phyloP scores from a whole-genome alignment of 2,888 invertebrate species.

The Melanargia galathea region DNA sequence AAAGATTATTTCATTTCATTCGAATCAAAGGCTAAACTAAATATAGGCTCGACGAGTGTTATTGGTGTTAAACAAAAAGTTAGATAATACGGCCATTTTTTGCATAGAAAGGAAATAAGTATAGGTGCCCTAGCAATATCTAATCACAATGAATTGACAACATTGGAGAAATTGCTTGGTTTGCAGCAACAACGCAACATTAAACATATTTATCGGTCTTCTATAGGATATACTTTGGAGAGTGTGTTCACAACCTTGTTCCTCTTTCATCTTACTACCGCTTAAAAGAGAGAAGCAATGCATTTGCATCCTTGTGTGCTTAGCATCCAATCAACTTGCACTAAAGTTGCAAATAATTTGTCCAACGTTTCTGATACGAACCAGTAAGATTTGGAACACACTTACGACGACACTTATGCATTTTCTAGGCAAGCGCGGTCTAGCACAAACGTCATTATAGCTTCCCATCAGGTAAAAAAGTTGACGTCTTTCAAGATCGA shows the following conservation, averaged over 20 bases:
- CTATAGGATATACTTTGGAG: neutral
- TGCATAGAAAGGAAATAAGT: neutral
- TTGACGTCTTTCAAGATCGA: too few relatives aligned
- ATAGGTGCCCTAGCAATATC: neutral
- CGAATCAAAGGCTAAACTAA: neutral
- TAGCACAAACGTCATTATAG: too few relatives aligned
- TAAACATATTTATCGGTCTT: neutral
- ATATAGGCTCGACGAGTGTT: neutral
- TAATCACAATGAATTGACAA: neutral
- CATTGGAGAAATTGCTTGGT: neutral
- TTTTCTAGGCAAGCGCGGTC: too few relatives aligned
- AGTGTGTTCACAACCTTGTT: neutral
- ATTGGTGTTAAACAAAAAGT: neutral
- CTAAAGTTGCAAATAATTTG: neutral
- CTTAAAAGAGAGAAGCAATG: neutral
- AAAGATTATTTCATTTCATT: slow-evolving; percentile 23
- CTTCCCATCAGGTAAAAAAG: too few relatives aligned
- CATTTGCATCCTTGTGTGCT: neutral
- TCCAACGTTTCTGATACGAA: neutral
- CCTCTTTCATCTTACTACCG: neutral
- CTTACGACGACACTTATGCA: too few relatives aligned
- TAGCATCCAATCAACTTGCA: neutral
- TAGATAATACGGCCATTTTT: neutral
- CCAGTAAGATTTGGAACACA: too few relatives aligned
- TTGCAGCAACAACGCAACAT: neutral